Evolutionary conservation across 2,797 vertebrate species (phyloP).

Genomic region (Mionectes olivaceus): DNA sequence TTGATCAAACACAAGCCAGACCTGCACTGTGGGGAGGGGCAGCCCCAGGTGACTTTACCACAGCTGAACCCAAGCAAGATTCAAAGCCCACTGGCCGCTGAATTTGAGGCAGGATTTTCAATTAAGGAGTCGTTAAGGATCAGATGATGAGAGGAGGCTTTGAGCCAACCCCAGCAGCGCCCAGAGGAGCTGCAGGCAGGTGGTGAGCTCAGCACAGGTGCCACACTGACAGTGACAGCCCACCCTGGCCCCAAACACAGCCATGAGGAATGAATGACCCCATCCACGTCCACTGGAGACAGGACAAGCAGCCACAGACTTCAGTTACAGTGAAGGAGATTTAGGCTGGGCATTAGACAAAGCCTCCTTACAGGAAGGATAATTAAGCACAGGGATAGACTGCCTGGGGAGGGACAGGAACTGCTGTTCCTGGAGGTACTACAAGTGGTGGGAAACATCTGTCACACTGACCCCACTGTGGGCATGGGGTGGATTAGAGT

Average conservation of each 20-base stretch:
- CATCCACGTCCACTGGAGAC: fast-evolving
- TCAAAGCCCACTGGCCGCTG: not conserved
- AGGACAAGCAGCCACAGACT: not conserved
- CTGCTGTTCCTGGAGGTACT: not conserved
- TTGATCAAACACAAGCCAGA: not conserved
- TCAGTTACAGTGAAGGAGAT: not conserved
- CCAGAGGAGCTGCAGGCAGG: not conserved
- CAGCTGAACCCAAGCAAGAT: not conserved
- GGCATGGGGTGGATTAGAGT: not conserved
- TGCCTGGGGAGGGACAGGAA: constrained; percentile 19
- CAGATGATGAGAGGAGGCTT: not conserved
- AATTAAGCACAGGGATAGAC: not conserved
- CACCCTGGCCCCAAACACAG: not conserved
- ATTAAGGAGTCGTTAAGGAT: not conserved
- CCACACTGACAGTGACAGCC: not conserved
- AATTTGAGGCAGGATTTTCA: not conserved
- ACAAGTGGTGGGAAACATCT: constrained; percentile 11
- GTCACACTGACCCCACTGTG: not conserved
- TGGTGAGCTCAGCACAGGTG: not conserved
- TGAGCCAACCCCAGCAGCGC: not conserved
- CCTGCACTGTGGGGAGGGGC: not conserved
- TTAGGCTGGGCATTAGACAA: constrained; percentile 23
- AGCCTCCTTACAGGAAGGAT: constrained; percentile 29
- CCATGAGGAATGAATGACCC: fast-evolving
- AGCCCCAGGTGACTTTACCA: not conserved